phyloP scores from a whole-genome alignment of 2,888 invertebrate genomes.

The Yponomeuta evonymella region DNA sequence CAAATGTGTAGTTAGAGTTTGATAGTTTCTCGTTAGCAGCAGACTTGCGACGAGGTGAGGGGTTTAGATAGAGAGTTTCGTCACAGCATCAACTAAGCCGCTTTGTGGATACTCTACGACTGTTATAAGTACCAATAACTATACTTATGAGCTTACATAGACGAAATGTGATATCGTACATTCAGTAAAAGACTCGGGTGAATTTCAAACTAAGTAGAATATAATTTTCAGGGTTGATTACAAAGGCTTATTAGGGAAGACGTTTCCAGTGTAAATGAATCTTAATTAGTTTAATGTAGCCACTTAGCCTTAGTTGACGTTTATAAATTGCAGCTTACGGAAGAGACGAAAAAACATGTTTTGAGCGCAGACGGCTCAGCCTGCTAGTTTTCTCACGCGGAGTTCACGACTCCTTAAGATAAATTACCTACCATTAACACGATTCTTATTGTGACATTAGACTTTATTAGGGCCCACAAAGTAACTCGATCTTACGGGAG shows the following conservation, averaged over 20 bases:
- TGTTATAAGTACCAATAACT: constrained; percentile 7
- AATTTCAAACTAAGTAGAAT: not conserved
- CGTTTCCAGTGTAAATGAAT: not conserved
- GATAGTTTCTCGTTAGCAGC: constrained; percentile 64
- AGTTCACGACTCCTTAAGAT: constrained; percentile 24
- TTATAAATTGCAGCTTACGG: not conserved
- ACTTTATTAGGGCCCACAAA: constrained; percentile 52
- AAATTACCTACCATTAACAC: constrained; percentile 58
- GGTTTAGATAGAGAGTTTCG: not conserved
- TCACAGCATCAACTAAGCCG: constrained; percentile 35
- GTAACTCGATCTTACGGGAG: constrained; percentile 47
- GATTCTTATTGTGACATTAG: constrained; percentile 60
- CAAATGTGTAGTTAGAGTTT: constrained; percentile 61
- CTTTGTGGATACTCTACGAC: constrained; percentile 28
- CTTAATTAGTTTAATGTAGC: constrained; percentile 3
- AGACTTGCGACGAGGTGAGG: constrained; percentile 28
- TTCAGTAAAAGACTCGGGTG: not conserved
- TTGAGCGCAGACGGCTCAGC: constrained; percentile 21
- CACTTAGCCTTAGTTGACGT: constrained; percentile 4
- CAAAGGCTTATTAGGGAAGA: not conserved
- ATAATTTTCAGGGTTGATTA: not conserved
- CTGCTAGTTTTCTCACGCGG: constrained; percentile 40
- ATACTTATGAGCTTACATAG: not conserved
- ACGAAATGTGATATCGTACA: not conserved
- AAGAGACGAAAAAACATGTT: constrained; percentile 1